Percentiles rank a stretch among this genome's conserved stretches.
Evolutionary conservation across 1,140 invertebrate genomes (phyloP).

Genomic region (Lepidostoma basale): DNA sequence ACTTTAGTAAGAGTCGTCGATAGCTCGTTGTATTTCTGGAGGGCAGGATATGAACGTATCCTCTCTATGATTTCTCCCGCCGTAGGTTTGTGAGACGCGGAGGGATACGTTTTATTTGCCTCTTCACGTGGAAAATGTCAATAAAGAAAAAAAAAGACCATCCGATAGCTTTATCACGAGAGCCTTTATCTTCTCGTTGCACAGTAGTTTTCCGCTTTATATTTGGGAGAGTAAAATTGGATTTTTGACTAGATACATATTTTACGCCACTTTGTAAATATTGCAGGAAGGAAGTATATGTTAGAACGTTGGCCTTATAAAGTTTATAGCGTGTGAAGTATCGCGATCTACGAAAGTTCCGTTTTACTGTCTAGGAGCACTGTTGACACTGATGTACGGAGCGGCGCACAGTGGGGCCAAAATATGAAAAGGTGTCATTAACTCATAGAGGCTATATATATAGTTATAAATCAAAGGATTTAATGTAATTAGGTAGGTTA

Average conservation of each 20-base stretch:
- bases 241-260: neutral
- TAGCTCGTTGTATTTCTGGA: neutral
- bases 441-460: too few species aligned
- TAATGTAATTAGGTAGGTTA: too few species aligned
- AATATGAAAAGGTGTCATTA: too few species aligned
- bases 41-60: conserved; percentile 10
- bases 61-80: conserved; percentile 8
- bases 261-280: neutral
- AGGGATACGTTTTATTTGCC: conserved; percentile 18
- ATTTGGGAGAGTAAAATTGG: neutral
- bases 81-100: neutral
- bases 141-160: conserved; percentile 11
- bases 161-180: conserved; percentile 1
- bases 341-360: neutral
- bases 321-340: neutral
- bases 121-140: conserved; percentile 11
- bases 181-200: neutral
- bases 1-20: too few species aligned
- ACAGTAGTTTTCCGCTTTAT: neutral
- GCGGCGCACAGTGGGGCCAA: too few species aligned
- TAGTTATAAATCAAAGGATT: too few species aligned
- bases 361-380: neutral
- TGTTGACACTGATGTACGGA: neutral
- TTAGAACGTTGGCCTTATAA: neutral
- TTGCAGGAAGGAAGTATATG: neutral